A percentile compares a stretch with the other conserved stretches of the same genome.
Evolutionary conservation across 2,888 invertebrate species (phyloP).

Genomic region (Pogonocherus hispidulus): DNA sequence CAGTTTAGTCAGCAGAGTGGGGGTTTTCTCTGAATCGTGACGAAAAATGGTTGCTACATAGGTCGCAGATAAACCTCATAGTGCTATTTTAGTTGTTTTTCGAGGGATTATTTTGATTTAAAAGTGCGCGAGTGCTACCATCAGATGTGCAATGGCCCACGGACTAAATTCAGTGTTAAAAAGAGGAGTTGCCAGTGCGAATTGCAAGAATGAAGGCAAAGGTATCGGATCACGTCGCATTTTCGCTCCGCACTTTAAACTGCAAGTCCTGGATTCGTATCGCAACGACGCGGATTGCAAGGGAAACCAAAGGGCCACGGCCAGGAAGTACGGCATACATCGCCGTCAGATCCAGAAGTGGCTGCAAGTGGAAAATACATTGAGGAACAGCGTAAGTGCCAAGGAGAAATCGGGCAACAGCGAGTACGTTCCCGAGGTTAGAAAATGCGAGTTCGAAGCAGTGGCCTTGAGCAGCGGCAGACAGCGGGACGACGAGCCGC

Average conservation of each 20-base stretch:
- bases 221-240: constrained; percentile 87
- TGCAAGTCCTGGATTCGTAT: constrained; percentile 90
- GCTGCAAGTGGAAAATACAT: constrained; percentile 86
- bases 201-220: constrained; percentile 67
- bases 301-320: constrained; percentile 91
- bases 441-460: constrained; percentile 54
- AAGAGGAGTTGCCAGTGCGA: constrained; percentile 64
- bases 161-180: constrained; percentile 72
- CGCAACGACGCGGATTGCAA: constrained; percentile 88
- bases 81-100: constrained; percentile 63
- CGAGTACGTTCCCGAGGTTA: constrained; percentile 40
- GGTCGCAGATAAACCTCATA: constrained; percentile 68
- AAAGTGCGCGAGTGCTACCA: constrained; percentile 41
- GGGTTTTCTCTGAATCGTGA: constrained; percentile 70
- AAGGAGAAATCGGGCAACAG: constrained; percentile 47
- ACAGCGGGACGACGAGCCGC: constrained; percentile 66
- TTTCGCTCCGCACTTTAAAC: constrained; percentile 90
- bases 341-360: constrained; percentile 93
- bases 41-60: constrained; percentile 72
- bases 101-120: constrained; percentile 55
- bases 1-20: constrained; percentile 70
- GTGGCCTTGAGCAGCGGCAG: constrained; percentile 65
- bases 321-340: constrained; percentile 91
- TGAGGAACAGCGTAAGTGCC: constrained; percentile 79
- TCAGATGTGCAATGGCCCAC: constrained; percentile 71